Evolutionary conservation across 1,140 invertebrate genomes (phyloP), one percentile per base, ranked within the genome.

Genomic region (Drosophila micromelanica): DNA sequence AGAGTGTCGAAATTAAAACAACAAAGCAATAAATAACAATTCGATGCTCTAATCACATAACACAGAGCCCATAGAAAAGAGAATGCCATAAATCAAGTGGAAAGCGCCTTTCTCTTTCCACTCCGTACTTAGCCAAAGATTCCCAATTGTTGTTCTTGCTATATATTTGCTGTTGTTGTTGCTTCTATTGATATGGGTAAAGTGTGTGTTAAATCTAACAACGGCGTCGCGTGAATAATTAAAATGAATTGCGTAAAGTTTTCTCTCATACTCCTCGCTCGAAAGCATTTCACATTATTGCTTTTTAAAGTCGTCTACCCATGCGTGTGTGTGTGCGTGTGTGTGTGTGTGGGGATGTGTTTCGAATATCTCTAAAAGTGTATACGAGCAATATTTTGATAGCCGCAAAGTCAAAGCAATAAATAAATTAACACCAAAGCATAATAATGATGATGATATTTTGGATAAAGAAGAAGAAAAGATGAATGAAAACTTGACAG

Each of bases 21-120:
- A 54, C 15, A 23, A 11, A 46, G 59, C 84, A 49, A 87, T 87
- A 87, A 87, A 89, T 87, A 76, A 89, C 84, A 87, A 87, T 87
- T 86, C 82, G 82, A 86, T 86, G 82, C 87, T 87, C 82, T 87
- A 87, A 87, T 87, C 82, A 82, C 82, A 86, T 76, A 82, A 76
- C 79, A 68, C 55, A 57, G 49, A 46, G 38, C 45, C 65, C 69
- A 61, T 65, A 32, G 55, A 45, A 42, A 62, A 87, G 57, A 56
- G 63, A 48, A 43, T 46, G 68, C 84, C 64, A 89, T 87, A 89
- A 87, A 87, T 87, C 84, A 87, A 89, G 78, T 79, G 63, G 74
- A 72, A 82, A 65, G 81, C 72, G 67, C 65, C 48, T 76, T 61
- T 46, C 9, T 11, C 38, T 30, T 30, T 30, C 30, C 42, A 32